A percentile compares a stretch with the other conserved stretches of the same genome.
phyloP scores from a whole-genome alignment of 2,888 invertebrate species.

The Microchrysa polita region DNA sequence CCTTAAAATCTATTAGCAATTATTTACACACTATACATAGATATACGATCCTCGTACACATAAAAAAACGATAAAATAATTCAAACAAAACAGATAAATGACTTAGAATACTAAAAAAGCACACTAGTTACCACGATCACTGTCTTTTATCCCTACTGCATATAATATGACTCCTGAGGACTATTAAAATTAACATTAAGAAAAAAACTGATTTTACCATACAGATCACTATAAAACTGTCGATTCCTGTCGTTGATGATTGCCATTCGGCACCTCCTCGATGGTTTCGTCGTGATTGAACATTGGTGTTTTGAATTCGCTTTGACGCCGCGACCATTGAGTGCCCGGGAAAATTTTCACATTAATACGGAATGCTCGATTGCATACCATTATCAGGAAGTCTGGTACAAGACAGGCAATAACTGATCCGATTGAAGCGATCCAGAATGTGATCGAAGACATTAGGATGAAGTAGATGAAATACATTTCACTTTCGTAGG shows the following conservation, averaged over 20 bases:
- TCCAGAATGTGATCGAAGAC: slow-evolving; percentile 69
- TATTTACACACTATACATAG: too few relatives aligned
- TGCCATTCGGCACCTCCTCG: slow-evolving; percentile 8
- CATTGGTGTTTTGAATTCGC: slow-evolving; percentile 12
- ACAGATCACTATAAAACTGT: slow-evolving; percentile 21
- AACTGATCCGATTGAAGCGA: slow-evolving; percentile 67
- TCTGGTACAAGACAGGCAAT: slow-evolving; percentile 70
- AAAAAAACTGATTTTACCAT: too few relatives aligned
- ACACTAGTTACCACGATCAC: too few relatives aligned
- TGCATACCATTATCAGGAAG: slow-evolving; percentile 56
- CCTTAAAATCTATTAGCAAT: too few relatives aligned
- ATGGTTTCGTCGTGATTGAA: neutral
- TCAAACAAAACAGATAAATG: too few relatives aligned
- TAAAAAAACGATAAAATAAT: too few relatives aligned
- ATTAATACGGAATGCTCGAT: slow-evolving; percentile 53
- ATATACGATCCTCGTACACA: too few relatives aligned
- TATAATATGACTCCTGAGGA: too few relatives aligned
- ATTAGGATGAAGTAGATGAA: slow-evolving; percentile 71
- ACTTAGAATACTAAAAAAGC: too few relatives aligned
- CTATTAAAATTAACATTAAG: too few relatives aligned
- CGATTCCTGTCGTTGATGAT: slow-evolving; percentile 4
- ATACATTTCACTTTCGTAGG: slow-evolving; percentile 67
- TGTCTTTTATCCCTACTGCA: too few relatives aligned
- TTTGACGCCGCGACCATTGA: neutral
- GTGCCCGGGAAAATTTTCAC: slow-evolving; percentile 59